Base-by-base conservation (phyloP, 2,888 invertebrate species). In the Eutolmus rufibarbis region DNA sequence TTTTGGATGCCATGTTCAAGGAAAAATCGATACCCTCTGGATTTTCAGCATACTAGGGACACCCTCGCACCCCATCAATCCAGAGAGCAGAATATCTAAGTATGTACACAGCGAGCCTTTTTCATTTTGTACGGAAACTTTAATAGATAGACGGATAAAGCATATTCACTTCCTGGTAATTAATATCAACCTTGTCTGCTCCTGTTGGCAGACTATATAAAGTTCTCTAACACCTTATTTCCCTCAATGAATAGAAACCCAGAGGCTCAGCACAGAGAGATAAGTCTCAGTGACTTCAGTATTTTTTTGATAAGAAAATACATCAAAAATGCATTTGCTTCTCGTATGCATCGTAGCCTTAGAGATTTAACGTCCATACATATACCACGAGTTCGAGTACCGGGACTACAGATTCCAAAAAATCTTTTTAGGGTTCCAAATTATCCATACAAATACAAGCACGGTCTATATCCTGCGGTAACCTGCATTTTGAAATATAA, bases 1-100 rank as follows among this genome's bases (percentile, higher is more conserved):
- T 16, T 56, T 46, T 12, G 28, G 40, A 84, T 84, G 84, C 37
- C 84, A 84, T 84, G 40, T 84, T 84, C 84, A 84, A 84, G 66
- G 84, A 84, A 84, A 82, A 84, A 84, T 84, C 84, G 23, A 84
- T 84, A 40, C n/a, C 34, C 8, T 23, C 76, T 8, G 34, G 76
- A 37, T 34, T 37, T 14, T 37, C 14, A 77, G 16, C 56, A 81
- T 56, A 16, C 16, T 37, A n/a, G 51, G 16, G 16, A 51, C 37
- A 51, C n/a, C 28, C 31, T 56, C 81, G 2, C 31, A 56, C n/a
- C 16, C 9, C 40, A n/a, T 16, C 40, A 77, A n/a, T 77, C 23
- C 8, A 74, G 3, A 31, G 37, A 51, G 5, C 5, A 23, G 28
- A 23, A 66, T 28, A 28, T 66, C 12, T 3, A 28, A 19, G 19